These are phyloP conservation scores for Panopea generosa DNA, from an alignment of 2,888 invertebrate genomes.

Conservation along the genomic window DNA sequence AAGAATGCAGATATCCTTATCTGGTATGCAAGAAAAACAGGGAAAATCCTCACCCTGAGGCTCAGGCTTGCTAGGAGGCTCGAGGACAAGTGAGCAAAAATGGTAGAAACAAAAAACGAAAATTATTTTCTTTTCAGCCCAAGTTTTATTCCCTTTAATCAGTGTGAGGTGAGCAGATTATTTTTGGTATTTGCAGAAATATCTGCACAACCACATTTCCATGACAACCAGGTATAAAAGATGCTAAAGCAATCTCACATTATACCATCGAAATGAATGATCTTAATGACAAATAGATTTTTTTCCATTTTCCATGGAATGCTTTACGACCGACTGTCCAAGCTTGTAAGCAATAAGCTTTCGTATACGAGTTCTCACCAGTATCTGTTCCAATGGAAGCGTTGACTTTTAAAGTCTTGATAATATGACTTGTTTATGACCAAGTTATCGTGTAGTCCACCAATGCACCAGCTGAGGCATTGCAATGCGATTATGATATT, in stretches of 20 bases:
- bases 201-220: slow-evolving; percentile 70
- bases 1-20: no score
- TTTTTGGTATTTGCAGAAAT: slow-evolving; percentile 73
- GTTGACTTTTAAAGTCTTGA: no score
- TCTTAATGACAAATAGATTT: slow-evolving; percentile 46
- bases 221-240: slow-evolving; percentile 63
- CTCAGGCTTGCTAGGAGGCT: no score
- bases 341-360: neutral
- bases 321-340: neutral
- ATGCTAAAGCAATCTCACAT: slow-evolving; percentile 54
- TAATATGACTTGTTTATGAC: no score
- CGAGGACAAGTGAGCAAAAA: no score
- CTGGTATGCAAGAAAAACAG: no score
- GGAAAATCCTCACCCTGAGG: no score
- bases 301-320: slow-evolving; percentile 41
- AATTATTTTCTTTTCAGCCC: slow-evolving; percentile 59
- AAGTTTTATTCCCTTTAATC: slow-evolving; percentile 66
- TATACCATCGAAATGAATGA: slow-evolving; percentile 62
- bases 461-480: no score
- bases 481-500: no score
- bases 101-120: slow-evolving; percentile 35
- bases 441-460: no score
- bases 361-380: neutral
- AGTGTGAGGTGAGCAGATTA: slow-evolving; percentile 62
- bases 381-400: neutral